Percentiles rank a stretch among this genome's conserved stretches.
Conservation (phyloP, 2,888 invertebrate species). For the Drosophila ezoana region DNA sequence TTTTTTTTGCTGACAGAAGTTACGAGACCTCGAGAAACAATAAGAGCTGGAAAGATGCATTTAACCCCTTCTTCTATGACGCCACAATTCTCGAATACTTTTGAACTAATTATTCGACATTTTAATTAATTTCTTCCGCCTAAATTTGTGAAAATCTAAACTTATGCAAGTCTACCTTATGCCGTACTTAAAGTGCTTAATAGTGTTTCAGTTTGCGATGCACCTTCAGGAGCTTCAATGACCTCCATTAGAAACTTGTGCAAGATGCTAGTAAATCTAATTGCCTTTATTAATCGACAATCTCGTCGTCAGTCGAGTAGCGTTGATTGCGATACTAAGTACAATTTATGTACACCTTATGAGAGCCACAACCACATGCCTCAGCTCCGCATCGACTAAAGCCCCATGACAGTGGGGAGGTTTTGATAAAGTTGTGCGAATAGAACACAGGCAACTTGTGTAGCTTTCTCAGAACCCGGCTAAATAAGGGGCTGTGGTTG, state of each 20-base stretch:
- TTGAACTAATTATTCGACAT: too few species aligned
- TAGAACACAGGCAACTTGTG: too few species aligned
- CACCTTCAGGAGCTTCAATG: conserved; percentile 6
- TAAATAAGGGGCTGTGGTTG: conserved; percentile 26
- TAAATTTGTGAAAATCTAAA: too few species aligned
- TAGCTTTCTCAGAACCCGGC: conserved; percentile 17
- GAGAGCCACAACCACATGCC: conserved; percentile 35
- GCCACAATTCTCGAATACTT: too few species aligned
- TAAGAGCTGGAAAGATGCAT: too few species aligned
- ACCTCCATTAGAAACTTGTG: conserved; percentile 13
- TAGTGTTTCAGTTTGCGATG: not conserved
- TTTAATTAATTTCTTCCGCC: too few species aligned
- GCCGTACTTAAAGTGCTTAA: not conserved
- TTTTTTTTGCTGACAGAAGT: too few species aligned
- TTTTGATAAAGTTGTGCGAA: conserved; percentile 24
- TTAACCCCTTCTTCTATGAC: too few species aligned
- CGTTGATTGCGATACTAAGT: conserved; percentile 11
- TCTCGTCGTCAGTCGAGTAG: not conserved
- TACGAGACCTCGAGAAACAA: too few species aligned
- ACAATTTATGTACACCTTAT: conserved; percentile 65
- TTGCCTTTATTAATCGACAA: conserved; percentile 24
- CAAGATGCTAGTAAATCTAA: conserved; percentile 26
- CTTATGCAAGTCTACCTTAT: too few species aligned
- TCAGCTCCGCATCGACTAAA: conserved; percentile 1
- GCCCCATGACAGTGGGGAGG: conserved; percentile 6